A percentile compares a stretch with the other conserved stretches of the same genome.
These are phyloP conservation scores for Etheostoma nigrum DNA, from an alignment of 2,797 vertebrate species.

Conservation along the genomic window DNA sequence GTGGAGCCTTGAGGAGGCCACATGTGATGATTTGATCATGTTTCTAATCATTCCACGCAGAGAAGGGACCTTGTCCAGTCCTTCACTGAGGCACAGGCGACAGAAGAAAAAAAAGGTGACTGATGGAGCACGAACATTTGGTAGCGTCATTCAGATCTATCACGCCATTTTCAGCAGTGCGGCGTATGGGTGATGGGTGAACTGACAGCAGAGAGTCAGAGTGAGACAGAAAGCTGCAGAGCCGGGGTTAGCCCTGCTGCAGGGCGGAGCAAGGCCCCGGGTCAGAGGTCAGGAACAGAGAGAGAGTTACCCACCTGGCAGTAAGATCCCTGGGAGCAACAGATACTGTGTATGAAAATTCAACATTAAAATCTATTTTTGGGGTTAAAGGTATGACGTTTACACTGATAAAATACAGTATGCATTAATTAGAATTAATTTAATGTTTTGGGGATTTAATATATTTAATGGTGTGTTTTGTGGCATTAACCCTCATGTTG, in stretches of 20 bases:
- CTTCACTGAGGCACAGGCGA: conserved; percentile 31
- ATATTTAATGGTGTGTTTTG: background rate
- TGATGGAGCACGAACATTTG: conserved; percentile 27
- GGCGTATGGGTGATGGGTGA: background rate
- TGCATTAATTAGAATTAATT: background rate
- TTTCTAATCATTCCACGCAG: conserved; percentile 7
- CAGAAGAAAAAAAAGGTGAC: conserved; percentile 35
- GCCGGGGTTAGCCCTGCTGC: conserved; percentile 40
- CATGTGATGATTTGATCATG: background rate
- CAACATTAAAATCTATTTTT: background rate
- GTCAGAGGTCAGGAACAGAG: conserved; percentile 49
- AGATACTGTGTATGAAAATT: background rate
- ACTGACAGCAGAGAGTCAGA: background rate
- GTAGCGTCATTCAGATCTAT: conserved; percentile 26
- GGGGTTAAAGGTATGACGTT: background rate
- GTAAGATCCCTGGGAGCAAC: background rate
- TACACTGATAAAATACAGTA: no score
- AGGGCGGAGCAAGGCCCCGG: conserved; percentile 14
- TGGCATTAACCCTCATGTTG: no score
- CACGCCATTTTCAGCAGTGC: conserved; percentile 3
- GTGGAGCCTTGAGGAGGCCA: conserved; percentile 2
- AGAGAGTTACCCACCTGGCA: background rate
- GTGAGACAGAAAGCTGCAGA: conserved; percentile 24
- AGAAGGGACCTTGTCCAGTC: conserved; percentile 37
- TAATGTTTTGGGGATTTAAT: background rate